phyloP scores from a whole-genome alignment of 1,140 invertebrate genomes.

The Drosophila ohnishii region DNA sequence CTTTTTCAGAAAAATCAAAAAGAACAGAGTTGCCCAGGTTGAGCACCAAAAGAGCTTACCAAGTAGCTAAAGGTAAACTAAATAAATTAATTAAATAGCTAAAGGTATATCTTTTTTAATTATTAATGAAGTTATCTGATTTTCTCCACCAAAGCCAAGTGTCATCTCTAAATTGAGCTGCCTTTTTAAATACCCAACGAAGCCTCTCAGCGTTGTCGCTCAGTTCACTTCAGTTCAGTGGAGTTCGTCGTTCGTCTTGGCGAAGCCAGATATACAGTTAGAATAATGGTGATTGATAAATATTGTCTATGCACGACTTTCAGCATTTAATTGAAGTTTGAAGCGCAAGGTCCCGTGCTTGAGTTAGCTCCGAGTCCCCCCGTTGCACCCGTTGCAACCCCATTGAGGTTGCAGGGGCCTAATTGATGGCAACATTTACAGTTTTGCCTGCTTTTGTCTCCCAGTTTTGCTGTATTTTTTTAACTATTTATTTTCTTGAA shows the following conservation, averaged over 20 bases:
- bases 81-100: too few relatives aligned
- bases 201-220: conserved; percentile 20
- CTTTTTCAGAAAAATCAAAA: too few relatives aligned
- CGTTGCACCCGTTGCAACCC: conserved; percentile 29
- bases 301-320: conserved; percentile 77
- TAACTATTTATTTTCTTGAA: neutral
- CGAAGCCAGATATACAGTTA: conserved; percentile 58
- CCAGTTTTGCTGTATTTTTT: conserved; percentile 2
- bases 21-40: too few relatives aligned
- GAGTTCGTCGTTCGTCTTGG: conserved; percentile 28
- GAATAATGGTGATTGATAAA: conserved; percentile 82
- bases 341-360: conserved; percentile 60
- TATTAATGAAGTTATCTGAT: neutral
- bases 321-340: conserved; percentile 75
- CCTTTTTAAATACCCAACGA: conserved; percentile 47
- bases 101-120: neutral
- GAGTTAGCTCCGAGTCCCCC: conserved; percentile 1
- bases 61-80: neutral
- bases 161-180: conserved; percentile 23
- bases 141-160: neutral
- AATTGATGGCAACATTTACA: conserved; percentile 65
- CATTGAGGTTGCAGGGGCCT: conserved; percentile 47
- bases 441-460: conserved; percentile 43
- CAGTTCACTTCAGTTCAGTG: neutral
- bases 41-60: neutral